Conservation (phyloP, 2,113 vertebrate genomes). For the Chaetodon trifascialis region DNA sequence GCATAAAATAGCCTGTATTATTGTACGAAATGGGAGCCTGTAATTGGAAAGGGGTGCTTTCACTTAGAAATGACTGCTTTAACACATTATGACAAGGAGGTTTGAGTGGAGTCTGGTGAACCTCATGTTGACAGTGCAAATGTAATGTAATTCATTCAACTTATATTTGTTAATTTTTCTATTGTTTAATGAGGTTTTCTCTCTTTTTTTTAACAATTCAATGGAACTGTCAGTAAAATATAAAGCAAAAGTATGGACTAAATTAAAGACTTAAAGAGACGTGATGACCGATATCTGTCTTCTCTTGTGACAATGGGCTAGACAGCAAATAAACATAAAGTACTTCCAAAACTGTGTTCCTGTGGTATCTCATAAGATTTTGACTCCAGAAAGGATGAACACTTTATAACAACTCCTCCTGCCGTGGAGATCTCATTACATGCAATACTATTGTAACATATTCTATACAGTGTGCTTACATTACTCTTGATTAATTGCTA, state of each 20-base stretch:
- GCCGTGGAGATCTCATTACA: neutral
- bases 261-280: no score
- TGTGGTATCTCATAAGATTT: slow-evolving; percentile 10
- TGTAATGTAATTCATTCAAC: neutral
- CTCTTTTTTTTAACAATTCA: no score
- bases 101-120: neutral
- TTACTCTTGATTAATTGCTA: slow-evolving; percentile 30
- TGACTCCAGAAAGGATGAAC: neutral
- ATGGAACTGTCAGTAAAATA: no score
- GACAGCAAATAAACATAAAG: no score
- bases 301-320: no score
- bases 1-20: neutral
- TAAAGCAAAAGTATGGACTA: no score
- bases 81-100: neutral
- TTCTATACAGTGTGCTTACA: neutral
- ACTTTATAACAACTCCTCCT: neutral
- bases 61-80: neutral
- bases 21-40: slow-evolving; percentile 18
- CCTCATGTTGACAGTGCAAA: neutral
- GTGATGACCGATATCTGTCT: no score
- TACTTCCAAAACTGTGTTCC: neutral
- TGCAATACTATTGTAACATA: neutral
- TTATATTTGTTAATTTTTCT: neutral
- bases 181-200: neutral
- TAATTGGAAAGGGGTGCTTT: slow-evolving; percentile 20